Conservation (phyloP, 2,113 vertebrate genomes). For the Felis chaus region DNA sequence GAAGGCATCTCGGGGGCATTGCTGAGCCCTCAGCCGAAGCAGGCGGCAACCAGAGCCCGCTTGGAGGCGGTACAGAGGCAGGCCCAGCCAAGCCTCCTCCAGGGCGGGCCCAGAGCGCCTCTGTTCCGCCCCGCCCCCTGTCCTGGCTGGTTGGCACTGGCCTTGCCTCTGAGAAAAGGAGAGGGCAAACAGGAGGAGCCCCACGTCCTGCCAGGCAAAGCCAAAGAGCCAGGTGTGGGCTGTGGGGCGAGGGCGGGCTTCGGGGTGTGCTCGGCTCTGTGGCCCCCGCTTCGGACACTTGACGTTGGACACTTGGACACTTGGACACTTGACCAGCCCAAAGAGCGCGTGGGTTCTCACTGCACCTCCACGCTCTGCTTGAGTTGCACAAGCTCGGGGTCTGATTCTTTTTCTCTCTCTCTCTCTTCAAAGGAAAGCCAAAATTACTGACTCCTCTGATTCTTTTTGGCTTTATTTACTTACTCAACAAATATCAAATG, state of each 20-base stretch:
- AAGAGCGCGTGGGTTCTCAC: accelerated
- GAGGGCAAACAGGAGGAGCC: neutral
- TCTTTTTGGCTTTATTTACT: neutral
- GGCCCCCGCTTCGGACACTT: neutral
- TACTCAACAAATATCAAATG: conserved; percentile 37
- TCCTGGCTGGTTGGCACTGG: neutral
- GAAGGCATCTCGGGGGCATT: neutral
- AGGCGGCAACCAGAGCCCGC: neutral
- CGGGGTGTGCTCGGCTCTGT: neutral
- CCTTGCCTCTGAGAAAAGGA: neutral
- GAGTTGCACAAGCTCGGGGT: neutral
- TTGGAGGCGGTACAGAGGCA: neutral
- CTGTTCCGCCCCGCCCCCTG: neutral
- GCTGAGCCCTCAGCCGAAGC: neutral
- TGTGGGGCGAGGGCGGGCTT: accelerated
- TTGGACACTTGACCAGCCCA: neutral
- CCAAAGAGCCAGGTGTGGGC: accelerated
- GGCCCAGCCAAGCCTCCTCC: accelerated
- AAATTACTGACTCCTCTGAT: neutral
- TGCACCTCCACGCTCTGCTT: neutral
- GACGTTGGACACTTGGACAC: neutral
- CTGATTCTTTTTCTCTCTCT: neutral
- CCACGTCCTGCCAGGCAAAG: neutral
- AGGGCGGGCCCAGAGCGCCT: neutral
- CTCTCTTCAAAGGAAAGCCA: neutral